These are phyloP conservation scores for Gibbula magus DNA, from an alignment of 2,888 invertebrate species.

Conservation along the genomic window DNA sequence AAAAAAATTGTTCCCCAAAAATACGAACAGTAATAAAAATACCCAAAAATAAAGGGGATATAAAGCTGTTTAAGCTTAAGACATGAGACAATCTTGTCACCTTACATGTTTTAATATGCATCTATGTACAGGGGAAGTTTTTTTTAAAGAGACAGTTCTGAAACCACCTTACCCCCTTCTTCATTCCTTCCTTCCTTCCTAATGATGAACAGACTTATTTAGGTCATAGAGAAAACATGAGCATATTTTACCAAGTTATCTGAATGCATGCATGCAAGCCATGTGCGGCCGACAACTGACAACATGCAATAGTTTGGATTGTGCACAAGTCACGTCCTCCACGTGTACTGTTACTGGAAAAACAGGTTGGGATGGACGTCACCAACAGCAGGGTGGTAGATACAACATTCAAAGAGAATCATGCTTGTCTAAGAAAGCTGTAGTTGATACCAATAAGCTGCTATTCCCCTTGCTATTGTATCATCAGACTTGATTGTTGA, in stretches of 20 bases:
- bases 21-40: constrained; percentile 9
- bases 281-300: not conserved
- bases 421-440: constrained; percentile 9
- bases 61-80: not conserved
- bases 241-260: not conserved
- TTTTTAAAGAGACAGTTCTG: not conserved
- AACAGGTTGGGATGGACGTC: constrained; percentile 2
- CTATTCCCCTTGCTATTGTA: constrained; percentile 20
- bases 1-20: constrained; percentile 5
- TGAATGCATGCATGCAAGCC: constrained; percentile 12
- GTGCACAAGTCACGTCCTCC: constrained; percentile 12
- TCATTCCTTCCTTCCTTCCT: not conserved
- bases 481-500: not conserved
- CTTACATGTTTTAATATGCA: not conserved
- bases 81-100: not conserved
- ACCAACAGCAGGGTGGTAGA: constrained; percentile 7
- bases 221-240: not conserved
- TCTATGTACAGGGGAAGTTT: not conserved
- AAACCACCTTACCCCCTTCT: constrained; percentile 11
- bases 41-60: constrained; percentile 4
- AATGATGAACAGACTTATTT: not conserved
- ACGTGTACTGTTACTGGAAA: not conserved
- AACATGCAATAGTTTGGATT: constrained; percentile 18
- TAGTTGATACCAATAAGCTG: constrained; percentile 2
- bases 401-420: constrained; percentile 17